Conservation (phyloP, 2,113 vertebrate species). For the Scomber japonicus region DNA sequence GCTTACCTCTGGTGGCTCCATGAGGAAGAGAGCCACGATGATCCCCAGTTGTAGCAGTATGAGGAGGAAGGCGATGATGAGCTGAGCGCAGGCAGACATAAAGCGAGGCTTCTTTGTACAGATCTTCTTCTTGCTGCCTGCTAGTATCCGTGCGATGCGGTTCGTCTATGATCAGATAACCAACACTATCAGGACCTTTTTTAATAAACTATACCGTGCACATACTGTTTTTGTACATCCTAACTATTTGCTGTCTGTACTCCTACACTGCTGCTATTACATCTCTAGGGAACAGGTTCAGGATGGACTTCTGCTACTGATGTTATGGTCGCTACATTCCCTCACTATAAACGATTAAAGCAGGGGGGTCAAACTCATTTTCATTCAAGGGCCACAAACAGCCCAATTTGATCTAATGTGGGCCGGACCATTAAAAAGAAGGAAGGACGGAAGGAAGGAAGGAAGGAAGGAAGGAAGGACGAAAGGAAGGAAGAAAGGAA, state of each 20-base stretch:
- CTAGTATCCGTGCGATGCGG: constrained; percentile 97
- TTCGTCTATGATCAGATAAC: constrained; percentile 85
- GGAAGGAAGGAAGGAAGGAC: too few species aligned
- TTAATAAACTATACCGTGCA: not conserved
- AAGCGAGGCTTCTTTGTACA: constrained; percentile 99
- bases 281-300: not conserved
- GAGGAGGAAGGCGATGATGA: constrained; percentile 95
- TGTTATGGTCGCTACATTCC: too few species aligned
- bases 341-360: too few species aligned
- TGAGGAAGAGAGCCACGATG: constrained; percentile 96
- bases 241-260: not conserved
- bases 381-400: too few species aligned
- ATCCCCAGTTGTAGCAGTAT: constrained; percentile 96
- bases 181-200: constrained; percentile 27
- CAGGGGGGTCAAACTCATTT: too few species aligned
- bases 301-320: not conserved
- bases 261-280: not conserved
- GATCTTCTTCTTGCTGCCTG: constrained; percentile 99
- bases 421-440: too few species aligned
- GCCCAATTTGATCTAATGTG: too few species aligned
- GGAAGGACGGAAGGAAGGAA: too few species aligned
- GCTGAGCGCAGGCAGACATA: constrained; percentile 98
- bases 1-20: constrained; percentile 90
- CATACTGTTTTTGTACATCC: not conserved
- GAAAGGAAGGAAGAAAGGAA: too few species aligned